Percentiles rank a stretch among this genome's conserved stretches.
Evolutionary conservation across 2,113 vertebrate genomes (phyloP).

Genomic region (Notothenia coriiceps): DNA sequence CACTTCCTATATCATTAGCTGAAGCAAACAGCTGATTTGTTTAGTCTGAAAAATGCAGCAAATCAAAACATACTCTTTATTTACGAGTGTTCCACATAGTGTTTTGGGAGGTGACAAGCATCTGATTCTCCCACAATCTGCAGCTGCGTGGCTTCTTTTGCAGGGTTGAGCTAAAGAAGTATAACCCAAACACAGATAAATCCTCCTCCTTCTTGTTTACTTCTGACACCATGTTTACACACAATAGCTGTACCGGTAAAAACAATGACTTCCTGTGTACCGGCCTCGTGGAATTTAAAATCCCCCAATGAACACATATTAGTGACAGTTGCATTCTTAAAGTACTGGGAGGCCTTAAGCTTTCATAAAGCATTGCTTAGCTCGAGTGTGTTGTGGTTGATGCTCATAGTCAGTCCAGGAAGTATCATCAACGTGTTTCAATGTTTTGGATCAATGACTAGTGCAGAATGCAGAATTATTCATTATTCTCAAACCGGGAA

Average conservation of each 20-base stretch:
- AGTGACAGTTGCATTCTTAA: background rate
- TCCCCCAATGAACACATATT: background rate
- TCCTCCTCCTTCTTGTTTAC: slow-evolving; percentile 58
- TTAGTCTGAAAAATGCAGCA: slow-evolving; percentile 27
- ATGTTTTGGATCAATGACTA: background rate
- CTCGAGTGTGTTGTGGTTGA: too few species aligned
- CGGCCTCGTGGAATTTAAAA: background rate
- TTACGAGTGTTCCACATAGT: background rate
- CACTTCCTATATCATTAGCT: slow-evolving; percentile 14
- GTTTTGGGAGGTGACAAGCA: background rate
- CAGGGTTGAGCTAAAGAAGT: slow-evolving; percentile 9
- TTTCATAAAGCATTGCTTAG: too few species aligned
- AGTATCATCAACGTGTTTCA: background rate
- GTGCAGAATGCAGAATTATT: background rate
- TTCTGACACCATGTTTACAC: slow-evolving; percentile 43
- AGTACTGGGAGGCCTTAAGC: background rate
- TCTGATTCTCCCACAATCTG: background rate
- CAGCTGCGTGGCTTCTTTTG: slow-evolving; percentile 18
- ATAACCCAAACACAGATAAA: slow-evolving; percentile 60
- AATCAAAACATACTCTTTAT: slow-evolving; percentile 13
- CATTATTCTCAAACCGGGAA: background rate
- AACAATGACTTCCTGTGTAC: slow-evolving; percentile 31
- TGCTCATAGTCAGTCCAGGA: too few species aligned
- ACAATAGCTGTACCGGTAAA: slow-evolving; percentile 34
- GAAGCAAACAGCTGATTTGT: slow-evolving; percentile 16